Conservation (phyloP, 2,888 invertebrate species). For the Drosophila maculinotata region DNA sequence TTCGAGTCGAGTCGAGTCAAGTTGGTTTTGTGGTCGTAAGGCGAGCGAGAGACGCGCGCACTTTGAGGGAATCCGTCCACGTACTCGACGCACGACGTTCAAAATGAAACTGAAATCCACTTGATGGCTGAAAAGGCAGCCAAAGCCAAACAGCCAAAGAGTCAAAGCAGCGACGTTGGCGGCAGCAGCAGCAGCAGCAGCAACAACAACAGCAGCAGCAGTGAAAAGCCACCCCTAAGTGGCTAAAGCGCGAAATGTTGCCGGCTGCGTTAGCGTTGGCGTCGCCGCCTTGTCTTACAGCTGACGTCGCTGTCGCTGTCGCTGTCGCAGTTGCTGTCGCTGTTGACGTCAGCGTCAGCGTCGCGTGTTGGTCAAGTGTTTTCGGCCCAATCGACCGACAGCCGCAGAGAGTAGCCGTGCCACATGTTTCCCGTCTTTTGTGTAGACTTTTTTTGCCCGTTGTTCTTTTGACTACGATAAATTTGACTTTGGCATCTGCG, state of each 20-base stretch:
- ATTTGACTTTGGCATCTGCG: conserved; percentile 68
- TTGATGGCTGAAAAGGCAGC: conserved; percentile 66
- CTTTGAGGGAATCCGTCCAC: conserved; percentile 54
- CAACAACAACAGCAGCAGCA: conserved; percentile 18
- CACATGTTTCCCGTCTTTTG: conserved; percentile 64
- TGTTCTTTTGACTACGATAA: conserved; percentile 35
- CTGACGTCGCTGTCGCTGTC: conserved; percentile 37
- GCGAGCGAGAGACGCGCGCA: conserved; percentile 52
- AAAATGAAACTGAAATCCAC: conserved; percentile 83
- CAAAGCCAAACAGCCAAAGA: conserved; percentile 39
- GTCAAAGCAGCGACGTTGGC: conserved; percentile 33
- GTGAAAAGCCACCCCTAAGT: conserved; percentile 72
- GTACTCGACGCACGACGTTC: conserved; percentile 83
- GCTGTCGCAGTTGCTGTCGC: conserved; percentile 18
- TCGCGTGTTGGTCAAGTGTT: conserved; percentile 60
- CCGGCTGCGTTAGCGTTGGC: conserved; percentile 48
- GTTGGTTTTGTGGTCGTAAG: conserved; percentile 21
- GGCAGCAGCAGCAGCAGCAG: conserved; percentile 13
- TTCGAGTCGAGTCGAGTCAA: conserved; percentile 50
- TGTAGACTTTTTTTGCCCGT: conserved; percentile 38
- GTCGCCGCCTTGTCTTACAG: conserved; percentile 30
- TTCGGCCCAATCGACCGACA: conserved; percentile 47
- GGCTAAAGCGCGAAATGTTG: conserved; percentile 54
- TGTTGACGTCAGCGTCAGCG: conserved; percentile 28
- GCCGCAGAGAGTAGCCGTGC: conserved; percentile 38